Evolutionary conservation across 1,140 invertebrate species (phyloP), one percentile per base, ranked within the genome.

Genomic region (Bombus difficillimus): DNA sequence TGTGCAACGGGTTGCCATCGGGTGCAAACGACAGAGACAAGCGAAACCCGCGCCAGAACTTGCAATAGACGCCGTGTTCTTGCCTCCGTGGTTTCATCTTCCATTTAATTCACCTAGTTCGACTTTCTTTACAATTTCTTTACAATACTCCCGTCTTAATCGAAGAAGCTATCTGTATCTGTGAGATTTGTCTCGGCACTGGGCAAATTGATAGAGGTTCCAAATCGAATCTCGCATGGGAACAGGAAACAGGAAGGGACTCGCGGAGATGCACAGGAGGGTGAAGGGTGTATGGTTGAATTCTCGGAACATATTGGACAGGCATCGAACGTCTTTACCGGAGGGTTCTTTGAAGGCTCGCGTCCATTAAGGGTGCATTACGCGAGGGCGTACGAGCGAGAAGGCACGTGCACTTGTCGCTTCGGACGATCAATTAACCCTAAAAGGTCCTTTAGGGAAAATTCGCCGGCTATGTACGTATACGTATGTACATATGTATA

Each of bases 341-440:
- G 15, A 34, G 32, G 22, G 71, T 75, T 75, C 81, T 76, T 83
- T 83, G 81, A 83, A 43, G 76, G 15, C n/a, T 37, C 76, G 37
- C 41, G 37, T 80, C 83, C 83, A 85, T 85, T 85, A 85, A 80
- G 76, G 68, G 76, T 85, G 76, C 83, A 85, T 85, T 85, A 85
- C 83, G 57, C 76, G 68, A 15, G 75, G 15, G n/a, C 47, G 53
- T 78, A 37, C 53, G 75, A n/a, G 32, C 39, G 66, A 5, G 10
- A 25, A n/a, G 75, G 41, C 83, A 80, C 76, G 83, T 80, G 83
- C 66, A 62, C 62, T 93, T 94, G 94, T 95, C 93, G 94, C 94
- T 94, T 94, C 91, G 90, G 91, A 93, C 92, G 93, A 92, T 93
- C 94, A 95, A 95, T 95, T 95, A 95, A 92, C 93, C 89, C 92